Percentiles rank a stretch among this genome's conserved stretches.
phyloP scores from a whole-genome alignment of 2,797 vertebrate genomes.

The Leontopithecus rosalia region DNA sequence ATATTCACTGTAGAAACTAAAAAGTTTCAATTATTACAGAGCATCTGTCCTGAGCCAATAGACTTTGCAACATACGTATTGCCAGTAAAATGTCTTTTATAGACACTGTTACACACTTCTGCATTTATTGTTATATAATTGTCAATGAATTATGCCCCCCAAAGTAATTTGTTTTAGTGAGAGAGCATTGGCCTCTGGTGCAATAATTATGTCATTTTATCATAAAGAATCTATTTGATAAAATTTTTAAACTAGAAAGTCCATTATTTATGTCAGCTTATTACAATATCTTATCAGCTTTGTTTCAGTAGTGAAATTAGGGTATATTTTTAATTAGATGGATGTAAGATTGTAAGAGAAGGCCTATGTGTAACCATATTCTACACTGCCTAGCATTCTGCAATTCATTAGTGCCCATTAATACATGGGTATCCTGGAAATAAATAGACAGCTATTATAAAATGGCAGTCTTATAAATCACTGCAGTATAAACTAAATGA shows the following conservation, averaged over 20 bases:
- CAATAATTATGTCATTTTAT: constrained; percentile 49
- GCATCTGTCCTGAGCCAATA: neutral
- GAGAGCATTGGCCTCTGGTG: neutral
- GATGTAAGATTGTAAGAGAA: constrained; percentile 7
- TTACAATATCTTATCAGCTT: constrained; percentile 44
- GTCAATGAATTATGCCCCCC: neutral
- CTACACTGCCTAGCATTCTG: neutral
- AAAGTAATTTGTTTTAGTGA: constrained; percentile 54
- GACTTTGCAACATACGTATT: neutral
- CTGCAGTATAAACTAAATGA: neutral
- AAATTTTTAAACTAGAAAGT: constrained; percentile 20
- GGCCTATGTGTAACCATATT: neutral
- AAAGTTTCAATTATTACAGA: constrained; percentile 24
- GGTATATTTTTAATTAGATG: constrained; percentile 10
- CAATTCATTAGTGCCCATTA: constrained; percentile 10
- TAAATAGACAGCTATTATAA: neutral
- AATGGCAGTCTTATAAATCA: constrained; percentile 35
- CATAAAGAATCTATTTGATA: constrained; percentile 50
- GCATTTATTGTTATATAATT: constrained; percentile 53
- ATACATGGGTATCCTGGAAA: constrained; percentile 25
- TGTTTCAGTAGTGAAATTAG: constrained; percentile 32
- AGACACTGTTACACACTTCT: constrained; percentile 25
- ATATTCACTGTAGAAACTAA: neutral
- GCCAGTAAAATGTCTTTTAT: constrained; percentile 51
- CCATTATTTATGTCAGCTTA: constrained; percentile 39